Evolutionary conservation across 1,140 invertebrate species (phyloP).

Genomic region (Cydia splendana): DNA sequence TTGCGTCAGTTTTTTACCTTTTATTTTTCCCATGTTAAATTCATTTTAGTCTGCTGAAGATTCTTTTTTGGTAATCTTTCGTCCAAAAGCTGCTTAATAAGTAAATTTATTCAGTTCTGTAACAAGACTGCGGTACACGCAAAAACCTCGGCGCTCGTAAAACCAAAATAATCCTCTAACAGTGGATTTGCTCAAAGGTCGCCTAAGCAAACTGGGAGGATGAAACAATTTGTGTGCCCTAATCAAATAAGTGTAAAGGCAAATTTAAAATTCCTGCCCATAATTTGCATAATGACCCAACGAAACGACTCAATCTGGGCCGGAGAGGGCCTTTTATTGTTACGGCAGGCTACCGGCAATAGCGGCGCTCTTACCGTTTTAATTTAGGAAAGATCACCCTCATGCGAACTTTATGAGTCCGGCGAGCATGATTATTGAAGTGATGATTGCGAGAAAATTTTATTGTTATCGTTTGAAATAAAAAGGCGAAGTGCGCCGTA

Average conservation of each 20-base stretch:
- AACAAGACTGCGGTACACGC: neutral
- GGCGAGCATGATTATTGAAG: conserved; percentile 22
- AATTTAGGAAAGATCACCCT: conserved; percentile 24
- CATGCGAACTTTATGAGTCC: conserved; percentile 13
- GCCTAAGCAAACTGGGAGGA: conserved; percentile 50
- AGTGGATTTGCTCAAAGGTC: conserved; percentile 36
- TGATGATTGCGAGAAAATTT: conserved; percentile 30
- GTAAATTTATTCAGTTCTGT: conserved; percentile 2
- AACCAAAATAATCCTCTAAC: conserved; percentile 30
- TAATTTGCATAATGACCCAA: conserved; percentile 62
- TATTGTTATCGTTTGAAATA: conserved; percentile 28
- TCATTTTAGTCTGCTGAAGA: neutral
- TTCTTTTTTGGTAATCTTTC: too few species aligned
- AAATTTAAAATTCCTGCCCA: conserved; percentile 59
- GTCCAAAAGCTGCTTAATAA: neutral
- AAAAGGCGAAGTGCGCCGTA: conserved; percentile 13
- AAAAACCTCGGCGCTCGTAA: conserved; percentile 13
- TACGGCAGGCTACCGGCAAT: conserved; percentile 31
- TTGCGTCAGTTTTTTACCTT: neutral
- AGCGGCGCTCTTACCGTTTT: conserved; percentile 14
- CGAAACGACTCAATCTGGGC: conserved; percentile 57
- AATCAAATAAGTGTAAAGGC: conserved; percentile 64
- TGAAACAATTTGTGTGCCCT: conserved; percentile 62
- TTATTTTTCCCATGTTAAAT: neutral
- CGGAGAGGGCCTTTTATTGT: conserved; percentile 43